These are phyloP conservation scores for Anoura caudifer DNA, from an alignment of 2,113 vertebrate species.

Conservation along the genomic window DNA sequence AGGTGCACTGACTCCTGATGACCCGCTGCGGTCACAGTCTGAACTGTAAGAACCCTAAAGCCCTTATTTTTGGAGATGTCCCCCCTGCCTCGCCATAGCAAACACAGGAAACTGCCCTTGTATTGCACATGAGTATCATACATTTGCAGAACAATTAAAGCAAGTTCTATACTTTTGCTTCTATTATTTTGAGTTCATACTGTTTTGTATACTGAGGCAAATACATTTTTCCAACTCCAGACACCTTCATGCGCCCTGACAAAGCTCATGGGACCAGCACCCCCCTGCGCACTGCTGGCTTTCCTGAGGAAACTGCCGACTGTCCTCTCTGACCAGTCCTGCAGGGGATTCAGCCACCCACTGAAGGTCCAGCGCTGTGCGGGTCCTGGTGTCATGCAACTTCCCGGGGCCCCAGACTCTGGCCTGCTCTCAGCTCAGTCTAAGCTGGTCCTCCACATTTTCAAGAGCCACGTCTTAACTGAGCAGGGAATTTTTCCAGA, in stretches of 20 bases:
- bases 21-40: neutral
- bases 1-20: neutral
- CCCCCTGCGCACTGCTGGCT: neutral
- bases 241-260: neutral
- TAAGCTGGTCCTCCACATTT: neutral
- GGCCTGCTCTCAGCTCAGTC: neutral
- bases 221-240: neutral
- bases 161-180: neutral
- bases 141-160: neutral
- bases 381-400: fast-evolving
- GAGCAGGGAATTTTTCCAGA: neutral
- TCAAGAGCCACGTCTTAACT: neutral
- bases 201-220: neutral
- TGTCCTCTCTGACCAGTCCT: neutral
- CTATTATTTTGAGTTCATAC: neutral
- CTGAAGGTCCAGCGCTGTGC: neutral
- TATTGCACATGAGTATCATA: neutral
- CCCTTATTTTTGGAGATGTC: neutral
- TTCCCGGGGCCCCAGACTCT: neutral
- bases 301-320: neutral
- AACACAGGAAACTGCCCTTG: neutral
- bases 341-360: neutral
- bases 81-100: neutral
- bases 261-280: neutral
- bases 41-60: neutral